Percentiles rank a stretch among this genome's conserved stretches.
These are phyloP conservation scores for Heliconius ismenius DNA, from an alignment of 2,888 invertebrate genomes.

Conservation along the genomic window DNA sequence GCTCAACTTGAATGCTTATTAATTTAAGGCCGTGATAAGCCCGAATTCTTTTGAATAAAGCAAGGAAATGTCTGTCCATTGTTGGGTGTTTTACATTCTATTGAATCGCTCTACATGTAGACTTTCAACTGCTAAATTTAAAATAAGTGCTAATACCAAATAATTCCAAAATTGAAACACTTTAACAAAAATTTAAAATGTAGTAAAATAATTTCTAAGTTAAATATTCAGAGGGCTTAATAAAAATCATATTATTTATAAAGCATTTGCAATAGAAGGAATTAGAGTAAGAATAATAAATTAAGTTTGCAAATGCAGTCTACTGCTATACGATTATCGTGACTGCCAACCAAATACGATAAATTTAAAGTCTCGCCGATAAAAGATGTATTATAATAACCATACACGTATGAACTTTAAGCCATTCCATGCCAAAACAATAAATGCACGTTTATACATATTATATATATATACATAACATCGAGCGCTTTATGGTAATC, in stretches of 20 bases:
- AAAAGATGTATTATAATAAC: constrained; percentile 41
- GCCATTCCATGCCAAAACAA: constrained; percentile 56
- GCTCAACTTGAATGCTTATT: constrained; percentile 82
- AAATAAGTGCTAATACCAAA: background rate
- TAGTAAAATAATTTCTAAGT: background rate
- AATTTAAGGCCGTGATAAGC: constrained; percentile 82
- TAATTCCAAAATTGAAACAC: background rate
- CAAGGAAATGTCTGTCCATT: constrained; percentile 77
- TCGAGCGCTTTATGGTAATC: constrained; percentile 81
- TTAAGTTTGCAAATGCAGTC: constrained; percentile 28
- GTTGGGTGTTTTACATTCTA: constrained; percentile 77
- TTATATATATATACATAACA: constrained; percentile 65
- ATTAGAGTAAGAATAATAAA: constrained; percentile 5
- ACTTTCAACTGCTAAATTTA: constrained; percentile 19
- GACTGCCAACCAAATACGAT: constrained; percentile 39
- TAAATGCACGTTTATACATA: constrained; percentile 61
- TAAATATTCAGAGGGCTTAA: background rate
- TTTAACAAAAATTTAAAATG: background rate
- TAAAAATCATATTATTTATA: background rate
- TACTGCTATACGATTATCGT: constrained; percentile 38
- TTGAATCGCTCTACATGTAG: constrained; percentile 53
- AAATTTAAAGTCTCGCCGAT: constrained; percentile 40
- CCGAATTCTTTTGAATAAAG: constrained; percentile 79
- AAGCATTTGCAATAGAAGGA: constrained; percentile 1
- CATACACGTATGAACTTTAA: constrained; percentile 41